phyloP scores from a whole-genome alignment of 2,113 vertebrate species.

The Malurus elegans region DNA sequence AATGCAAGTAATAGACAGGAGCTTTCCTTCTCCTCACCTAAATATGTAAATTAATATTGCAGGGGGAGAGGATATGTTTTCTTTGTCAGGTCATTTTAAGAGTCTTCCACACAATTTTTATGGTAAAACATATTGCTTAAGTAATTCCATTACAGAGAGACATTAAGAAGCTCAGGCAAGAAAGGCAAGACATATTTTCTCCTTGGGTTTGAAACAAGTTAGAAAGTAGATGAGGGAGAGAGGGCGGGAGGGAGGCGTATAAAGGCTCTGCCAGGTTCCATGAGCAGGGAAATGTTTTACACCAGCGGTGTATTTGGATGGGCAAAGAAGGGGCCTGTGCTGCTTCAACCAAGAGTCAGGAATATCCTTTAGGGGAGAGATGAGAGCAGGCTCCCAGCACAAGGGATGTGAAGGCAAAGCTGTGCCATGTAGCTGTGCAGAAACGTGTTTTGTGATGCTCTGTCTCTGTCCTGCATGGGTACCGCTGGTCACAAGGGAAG shows the following conservation, averaged over 20 bases:
- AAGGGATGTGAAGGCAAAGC: background rate
- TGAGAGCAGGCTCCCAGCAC: background rate
- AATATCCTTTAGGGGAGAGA: background rate
- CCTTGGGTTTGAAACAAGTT: background rate
- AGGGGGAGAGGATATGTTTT: background rate
- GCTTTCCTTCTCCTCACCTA: background rate
- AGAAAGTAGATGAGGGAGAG: background rate
- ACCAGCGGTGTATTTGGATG: background rate
- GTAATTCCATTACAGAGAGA: background rate
- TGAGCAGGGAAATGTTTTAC: background rate
- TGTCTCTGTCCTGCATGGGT: background rate
- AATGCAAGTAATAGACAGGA: background rate
- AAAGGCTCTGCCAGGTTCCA: background rate
- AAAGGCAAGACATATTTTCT: background rate
- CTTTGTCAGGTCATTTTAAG: background rate
- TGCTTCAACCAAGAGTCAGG: background rate
- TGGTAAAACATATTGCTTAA: background rate
- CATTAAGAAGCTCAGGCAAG: background rate
- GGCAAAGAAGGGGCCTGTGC: background rate
- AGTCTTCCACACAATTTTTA: background rate
- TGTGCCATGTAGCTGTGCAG: background rate
- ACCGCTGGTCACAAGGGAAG: background rate
- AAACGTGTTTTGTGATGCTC: rapidly evolving
- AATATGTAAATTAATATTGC: background rate
- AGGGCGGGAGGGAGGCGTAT: background rate